Evolutionary conservation across 2,888 invertebrate species (phyloP), one percentile per base, ranked within the genome.

Genomic region (Tetranychus truncatus): DNA sequence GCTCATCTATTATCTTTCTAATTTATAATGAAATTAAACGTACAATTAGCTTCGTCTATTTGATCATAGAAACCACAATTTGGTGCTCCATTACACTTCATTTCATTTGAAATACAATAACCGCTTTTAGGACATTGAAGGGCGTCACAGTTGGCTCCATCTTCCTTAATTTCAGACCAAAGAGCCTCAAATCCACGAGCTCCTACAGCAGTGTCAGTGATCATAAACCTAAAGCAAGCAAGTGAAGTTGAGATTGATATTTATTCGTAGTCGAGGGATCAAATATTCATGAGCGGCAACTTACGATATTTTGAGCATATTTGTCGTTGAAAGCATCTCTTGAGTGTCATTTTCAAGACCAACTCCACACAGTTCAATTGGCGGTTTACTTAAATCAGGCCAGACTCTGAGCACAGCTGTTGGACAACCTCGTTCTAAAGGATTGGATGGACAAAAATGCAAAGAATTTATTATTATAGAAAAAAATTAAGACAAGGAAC

Each of bases 201-300:
- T 79, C 95, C 95, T 77, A 93, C 91, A 71, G 95, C 92, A 86
- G 92, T 92, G 83, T 93, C 92, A 77, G 95, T 92, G 82, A 92
- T 91, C 82, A 94, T 90, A 84, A 95, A 95, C 71, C 79, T 55
- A 55, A 55, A 15, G 7, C 15, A 15, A 55, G 55, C 2, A 55
- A 15, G 15, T 15, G 55, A 55, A 45, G 44, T 72, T 45, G 1
- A 45, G 34, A 34, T 1, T 45, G 18, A 72, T 45, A 11, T 72
- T 34, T 15, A 72, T 34, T 34, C 34, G 5, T 4, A 5, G 3
- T 34, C 34, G 34, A 34, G 3, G 0, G 34, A 3, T 0, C 3
- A 72, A 45, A 71, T 71, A 34, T 71, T 34, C 1, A 24, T 18
- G 11, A 45, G 15, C 8, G 5, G 34, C 3, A 34, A 78, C 78